A percentile compares a stretch with the other conserved stretches of the same genome.
Conservation (phyloP, 2,888 invertebrate species). For the Conus canariensis region DNA sequence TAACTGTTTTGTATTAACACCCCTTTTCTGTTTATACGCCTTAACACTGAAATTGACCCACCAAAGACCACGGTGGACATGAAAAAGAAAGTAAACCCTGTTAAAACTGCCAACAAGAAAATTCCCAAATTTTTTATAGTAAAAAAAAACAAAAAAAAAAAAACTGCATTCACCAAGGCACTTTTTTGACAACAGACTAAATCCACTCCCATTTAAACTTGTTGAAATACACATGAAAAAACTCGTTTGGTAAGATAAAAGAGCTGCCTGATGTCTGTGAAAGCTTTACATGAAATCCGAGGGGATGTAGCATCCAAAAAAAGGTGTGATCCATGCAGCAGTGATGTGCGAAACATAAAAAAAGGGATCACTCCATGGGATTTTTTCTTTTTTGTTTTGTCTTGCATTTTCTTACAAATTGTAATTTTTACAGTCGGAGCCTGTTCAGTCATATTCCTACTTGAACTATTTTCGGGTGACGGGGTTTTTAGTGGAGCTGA, state of each 20-base stretch:
- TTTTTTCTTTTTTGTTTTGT: too few species aligned
- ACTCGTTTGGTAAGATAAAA: not conserved
- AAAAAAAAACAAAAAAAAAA: too few species aligned
- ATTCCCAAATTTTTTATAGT: not conserved
- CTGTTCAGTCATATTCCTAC: too few species aligned
- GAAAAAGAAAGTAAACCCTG: not conserved
- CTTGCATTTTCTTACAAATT: too few species aligned
- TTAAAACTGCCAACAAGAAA: not conserved
- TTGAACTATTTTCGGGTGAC: too few species aligned
- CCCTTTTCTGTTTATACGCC: too few species aligned
- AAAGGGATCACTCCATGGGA: too few species aligned
- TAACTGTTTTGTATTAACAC: too few species aligned
- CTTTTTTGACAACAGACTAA: not conserved
- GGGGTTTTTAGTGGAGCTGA: too few species aligned
- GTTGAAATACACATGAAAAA: too few species aligned
- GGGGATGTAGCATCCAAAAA: not conserved
- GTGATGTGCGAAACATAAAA: not conserved
- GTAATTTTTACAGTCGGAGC: too few species aligned
- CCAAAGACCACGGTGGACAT: not conserved
- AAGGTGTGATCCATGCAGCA: not conserved
- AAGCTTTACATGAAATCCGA: not conserved
- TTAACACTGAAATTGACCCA: constrained; percentile 6
- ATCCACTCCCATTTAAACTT: too few species aligned
- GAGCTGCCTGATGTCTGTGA: not conserved
- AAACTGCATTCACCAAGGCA: not conserved